These are phyloP conservation scores for Patiria miniata DNA, from an alignment of 35 echinoderm and acorn worm genomes.

Conservation along the genomic window DNA sequence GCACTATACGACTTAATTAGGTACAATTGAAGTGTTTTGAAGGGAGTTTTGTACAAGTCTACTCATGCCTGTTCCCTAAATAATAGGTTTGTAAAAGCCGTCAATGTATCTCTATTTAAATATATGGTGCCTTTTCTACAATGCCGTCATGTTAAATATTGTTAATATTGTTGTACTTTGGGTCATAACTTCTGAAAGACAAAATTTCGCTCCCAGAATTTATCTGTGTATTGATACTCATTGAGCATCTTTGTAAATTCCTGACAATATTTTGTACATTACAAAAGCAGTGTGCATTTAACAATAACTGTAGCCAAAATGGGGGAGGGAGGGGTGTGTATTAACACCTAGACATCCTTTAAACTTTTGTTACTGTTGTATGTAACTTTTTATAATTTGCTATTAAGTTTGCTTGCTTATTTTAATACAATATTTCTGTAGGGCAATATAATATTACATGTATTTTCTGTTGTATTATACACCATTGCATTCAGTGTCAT, in stretches of 20 bases:
- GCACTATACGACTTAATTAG: too few relatives aligned
- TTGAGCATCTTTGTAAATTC: background rate
- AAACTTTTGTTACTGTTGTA: conserved; percentile 18
- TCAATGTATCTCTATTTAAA: background rate
- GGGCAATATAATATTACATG: background rate
- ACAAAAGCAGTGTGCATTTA: background rate
- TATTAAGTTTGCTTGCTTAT: conserved; percentile 22
- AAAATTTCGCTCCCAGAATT: background rate
- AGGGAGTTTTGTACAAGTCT: too few relatives aligned
- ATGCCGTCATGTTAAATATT: conserved; percentile 20
- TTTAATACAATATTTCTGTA: background rate
- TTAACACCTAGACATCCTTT: background rate
- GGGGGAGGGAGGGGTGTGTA: background rate
- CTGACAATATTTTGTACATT: conserved; percentile 29
- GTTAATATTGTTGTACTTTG: background rate
- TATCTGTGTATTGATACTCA: background rate
- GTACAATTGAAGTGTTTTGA: too few relatives aligned
- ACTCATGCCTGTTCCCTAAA: background rate
- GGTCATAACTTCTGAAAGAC: background rate
- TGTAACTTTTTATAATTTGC: background rate
- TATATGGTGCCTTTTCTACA: conserved; percentile 28
- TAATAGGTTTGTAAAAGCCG: background rate
- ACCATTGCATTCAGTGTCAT: too few relatives aligned
- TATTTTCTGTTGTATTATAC: background rate
- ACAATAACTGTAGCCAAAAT: background rate